A percentile compares a stretch with the other conserved stretches of the same genome.
Conservation (phyloP, 2,113 vertebrate genomes). For the Mastomys natalensis region DNA sequence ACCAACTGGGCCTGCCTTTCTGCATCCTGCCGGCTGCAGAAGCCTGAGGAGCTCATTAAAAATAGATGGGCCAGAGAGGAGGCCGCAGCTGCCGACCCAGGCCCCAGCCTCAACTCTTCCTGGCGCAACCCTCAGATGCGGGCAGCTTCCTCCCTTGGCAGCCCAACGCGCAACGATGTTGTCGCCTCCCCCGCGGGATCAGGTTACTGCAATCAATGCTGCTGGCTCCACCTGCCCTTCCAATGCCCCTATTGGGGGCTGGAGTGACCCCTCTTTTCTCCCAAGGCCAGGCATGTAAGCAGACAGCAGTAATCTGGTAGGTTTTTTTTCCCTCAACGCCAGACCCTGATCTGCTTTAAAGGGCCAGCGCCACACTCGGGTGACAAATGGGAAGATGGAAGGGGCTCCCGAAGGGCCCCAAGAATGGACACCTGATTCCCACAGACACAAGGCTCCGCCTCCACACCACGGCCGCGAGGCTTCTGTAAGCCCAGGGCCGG, state of each 20-base stretch:
- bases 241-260: conserved; percentile 63
- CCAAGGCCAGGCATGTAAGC: conserved; percentile 54
- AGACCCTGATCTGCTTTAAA: conserved; percentile 74
- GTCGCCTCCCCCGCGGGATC: conserved; percentile 71
- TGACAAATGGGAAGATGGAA: not conserved
- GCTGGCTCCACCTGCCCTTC: conserved; percentile 79
- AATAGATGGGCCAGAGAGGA: conserved; percentile 87
- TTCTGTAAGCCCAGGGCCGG: not conserved
- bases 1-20: conserved; percentile 76
- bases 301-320: conserved; percentile 71
- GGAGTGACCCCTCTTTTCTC: not conserved
- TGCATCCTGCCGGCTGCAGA: conserved; percentile 86
- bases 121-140: conserved; percentile 79
- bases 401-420: not conserved
- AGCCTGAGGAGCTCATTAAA: conserved; percentile 90
- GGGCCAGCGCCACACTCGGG: conserved; percentile 66
- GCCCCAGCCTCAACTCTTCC: conserved; percentile 63
- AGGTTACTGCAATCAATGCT: conserved; percentile 73
- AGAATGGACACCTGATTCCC: not conserved
- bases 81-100: conserved; percentile 70
- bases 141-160: conserved; percentile 70
- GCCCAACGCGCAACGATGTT: not conserved
- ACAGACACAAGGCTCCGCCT: not conserved
- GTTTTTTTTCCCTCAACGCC: conserved; percentile 62
- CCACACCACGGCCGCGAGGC: not conserved